These are phyloP conservation scores for Cephalopachus bancanus DNA, from an alignment of 2,797 vertebrate species.

Conservation along the genomic window DNA sequence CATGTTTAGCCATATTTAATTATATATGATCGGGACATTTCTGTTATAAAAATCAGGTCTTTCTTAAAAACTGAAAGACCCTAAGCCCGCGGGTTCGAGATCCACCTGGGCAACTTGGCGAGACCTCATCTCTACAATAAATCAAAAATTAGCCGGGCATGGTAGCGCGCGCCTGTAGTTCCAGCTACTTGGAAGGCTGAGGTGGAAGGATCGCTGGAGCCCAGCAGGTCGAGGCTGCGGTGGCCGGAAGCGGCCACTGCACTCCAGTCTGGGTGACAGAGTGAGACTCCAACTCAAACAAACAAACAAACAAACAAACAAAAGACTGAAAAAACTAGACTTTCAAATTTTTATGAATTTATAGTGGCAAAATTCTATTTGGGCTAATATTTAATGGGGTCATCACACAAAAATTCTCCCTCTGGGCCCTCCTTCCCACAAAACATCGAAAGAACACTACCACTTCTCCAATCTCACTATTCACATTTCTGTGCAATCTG, in stretches of 20 bases:
- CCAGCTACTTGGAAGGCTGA: no score
- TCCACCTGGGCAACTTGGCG: no score
- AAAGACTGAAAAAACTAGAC: not conserved
- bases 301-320: no score
- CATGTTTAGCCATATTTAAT: constrained; percentile 36
- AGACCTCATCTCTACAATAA: no score
- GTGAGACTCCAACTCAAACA: no score
- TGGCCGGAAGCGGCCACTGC: no score
- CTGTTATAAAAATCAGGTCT: not conserved
- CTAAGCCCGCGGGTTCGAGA: no score
- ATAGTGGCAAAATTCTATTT: constrained; percentile 51
- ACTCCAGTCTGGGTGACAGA: no score
- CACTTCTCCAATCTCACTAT: not conserved
- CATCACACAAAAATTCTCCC: not conserved
- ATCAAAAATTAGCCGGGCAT: no score
- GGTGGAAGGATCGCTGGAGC: no score
- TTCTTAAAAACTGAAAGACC: not conserved
- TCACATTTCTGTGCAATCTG: not conserved
- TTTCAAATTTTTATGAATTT: constrained; percentile 22
- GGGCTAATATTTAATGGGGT: not conserved
- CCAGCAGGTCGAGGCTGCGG: no score
- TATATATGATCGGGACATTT: not conserved
- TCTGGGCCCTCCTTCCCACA: not conserved
- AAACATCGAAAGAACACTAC: constrained; percentile 9
- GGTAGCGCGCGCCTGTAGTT: no score